A percentile compares a stretch with the other conserved stretches of the same genome.
phyloP scores from a whole-genome alignment of 1,140 invertebrate species.

The Eupeodes corollae region DNA sequence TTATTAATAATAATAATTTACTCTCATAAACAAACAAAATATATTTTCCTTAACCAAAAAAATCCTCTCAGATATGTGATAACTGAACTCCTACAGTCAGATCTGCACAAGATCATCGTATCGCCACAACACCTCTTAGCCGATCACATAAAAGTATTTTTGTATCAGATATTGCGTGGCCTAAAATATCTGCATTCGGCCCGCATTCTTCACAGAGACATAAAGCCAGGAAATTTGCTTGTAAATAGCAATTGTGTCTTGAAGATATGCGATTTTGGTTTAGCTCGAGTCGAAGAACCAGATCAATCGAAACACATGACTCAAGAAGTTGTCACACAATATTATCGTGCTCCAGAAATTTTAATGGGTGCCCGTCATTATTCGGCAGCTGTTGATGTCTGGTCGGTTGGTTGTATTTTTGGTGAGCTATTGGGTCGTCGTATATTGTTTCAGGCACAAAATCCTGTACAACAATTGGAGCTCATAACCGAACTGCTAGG shows the following conservation, averaged over 20 bases:
- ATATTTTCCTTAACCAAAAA: constrained; percentile 1
- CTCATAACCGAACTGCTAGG: constrained; percentile 94
- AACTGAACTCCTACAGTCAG: constrained; percentile 97
- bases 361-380: constrained; percentile 97
- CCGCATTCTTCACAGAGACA: constrained; percentile 93
- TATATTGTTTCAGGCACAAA: constrained; percentile 95
- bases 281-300: constrained; percentile 85
- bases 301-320: constrained; percentile 92
- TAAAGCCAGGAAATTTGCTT: constrained; percentile 97
- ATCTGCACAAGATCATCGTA: constrained; percentile 99
- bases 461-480: constrained; percentile 91
- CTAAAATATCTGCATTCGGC: constrained; percentile 97
- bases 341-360: constrained; percentile 97
- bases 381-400: constrained; percentile 91
- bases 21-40: too few relatives aligned
- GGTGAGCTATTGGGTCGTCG: constrained; percentile 88
- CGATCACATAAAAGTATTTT: constrained; percentile 99
- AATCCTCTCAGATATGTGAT: constrained; percentile 81
- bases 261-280: constrained; percentile 98
- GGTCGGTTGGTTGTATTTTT: constrained; percentile 99
- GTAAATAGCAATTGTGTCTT: constrained; percentile 98
- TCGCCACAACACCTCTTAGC: constrained; percentile 94
- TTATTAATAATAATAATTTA: too few relatives aligned
- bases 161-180: constrained; percentile 98
- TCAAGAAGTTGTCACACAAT: constrained; percentile 97